These are phyloP conservation scores for human (Homo sapiens) DNA, from an alignment of 2,113 vertebrate species.

Conservation along the genomic window GRCh38 chr2:12896501-12897000, in stretches of 20 bases:
- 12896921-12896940: neutral
- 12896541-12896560: constrained; percentile 73
- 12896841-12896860: constrained; percentile 49
- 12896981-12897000: neutral
- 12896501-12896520: constrained; percentile 77
- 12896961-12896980: neutral
- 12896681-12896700: constrained; percentile 60
- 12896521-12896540: constrained; percentile 70
- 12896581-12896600: constrained; percentile 77
- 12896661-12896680: constrained; percentile 72
- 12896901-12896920: neutral
- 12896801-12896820: constrained; percentile 25
- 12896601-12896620: constrained; percentile 76
- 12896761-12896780: constrained; percentile 31
- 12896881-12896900: neutral
- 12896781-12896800: constrained; percentile 14
- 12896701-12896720: constrained; percentile 72
- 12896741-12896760: constrained; percentile 60
- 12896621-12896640: constrained; percentile 76
- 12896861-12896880: neutral
- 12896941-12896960: too few relatives aligned
- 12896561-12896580: constrained; percentile 76
- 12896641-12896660: constrained; percentile 64
- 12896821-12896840: neutral
- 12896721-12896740: constrained; percentile 55